Evolutionary conservation across 2,113 vertebrate genomes (phyloP).

Genomic region (Alligator sinensis): DNA sequence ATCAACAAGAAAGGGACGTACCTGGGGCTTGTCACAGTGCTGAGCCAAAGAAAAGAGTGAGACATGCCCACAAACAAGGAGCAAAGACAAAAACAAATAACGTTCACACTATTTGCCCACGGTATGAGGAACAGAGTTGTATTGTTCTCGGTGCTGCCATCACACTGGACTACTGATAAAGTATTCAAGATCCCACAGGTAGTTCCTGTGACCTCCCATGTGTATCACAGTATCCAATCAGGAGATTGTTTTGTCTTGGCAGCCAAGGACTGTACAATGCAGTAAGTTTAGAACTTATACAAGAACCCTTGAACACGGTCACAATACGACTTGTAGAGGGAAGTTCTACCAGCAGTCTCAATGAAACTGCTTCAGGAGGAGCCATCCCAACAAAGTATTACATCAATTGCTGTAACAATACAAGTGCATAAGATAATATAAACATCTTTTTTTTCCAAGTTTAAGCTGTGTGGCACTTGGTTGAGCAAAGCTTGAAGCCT

Average conservation of each 20-base stretch:
- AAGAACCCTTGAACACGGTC: neutral
- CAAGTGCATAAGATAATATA: too few species aligned
- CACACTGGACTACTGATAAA: neutral
- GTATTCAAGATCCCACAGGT: neutral
- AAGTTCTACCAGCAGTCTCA: neutral
- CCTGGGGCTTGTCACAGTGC: neutral
- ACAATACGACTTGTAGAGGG: neutral
- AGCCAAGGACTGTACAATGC: neutral
- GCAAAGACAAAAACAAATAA: neutral
- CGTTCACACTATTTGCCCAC: neutral
- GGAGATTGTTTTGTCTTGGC: neutral
- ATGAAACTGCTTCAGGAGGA: neutral
- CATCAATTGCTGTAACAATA: too few species aligned
- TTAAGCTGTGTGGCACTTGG: neutral
- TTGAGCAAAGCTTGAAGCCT: neutral
- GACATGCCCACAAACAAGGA: neutral
- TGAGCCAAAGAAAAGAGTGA: neutral
- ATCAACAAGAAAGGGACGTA: neutral
- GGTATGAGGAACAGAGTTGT: accelerated
- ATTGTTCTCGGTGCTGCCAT: accelerated
- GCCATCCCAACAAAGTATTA: neutral
- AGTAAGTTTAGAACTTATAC: neutral
- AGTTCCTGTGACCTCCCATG: neutral
- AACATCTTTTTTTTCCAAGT: neutral
- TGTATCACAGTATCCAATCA: accelerated